Conservation (phyloP, 1,140 invertebrate species). For the Bombus confusus region DNA sequence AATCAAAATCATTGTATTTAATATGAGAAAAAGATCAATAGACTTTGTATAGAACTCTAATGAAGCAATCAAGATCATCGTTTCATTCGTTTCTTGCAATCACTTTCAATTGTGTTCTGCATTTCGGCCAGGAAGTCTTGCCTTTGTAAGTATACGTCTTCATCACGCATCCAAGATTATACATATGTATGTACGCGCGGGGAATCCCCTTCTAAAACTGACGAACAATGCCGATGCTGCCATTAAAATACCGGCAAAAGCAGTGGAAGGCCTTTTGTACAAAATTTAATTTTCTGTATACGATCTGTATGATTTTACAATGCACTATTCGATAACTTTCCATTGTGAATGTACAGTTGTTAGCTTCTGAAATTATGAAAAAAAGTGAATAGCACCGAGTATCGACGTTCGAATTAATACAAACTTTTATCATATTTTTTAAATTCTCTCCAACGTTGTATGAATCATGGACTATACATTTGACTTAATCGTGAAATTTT, state of each 20-base stretch:
- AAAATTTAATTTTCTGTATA: not conserved
- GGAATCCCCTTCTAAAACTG: not conserved
- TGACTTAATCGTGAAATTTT: too few species aligned
- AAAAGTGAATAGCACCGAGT: too few species aligned
- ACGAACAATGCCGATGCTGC: not conserved
- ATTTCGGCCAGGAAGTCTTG: not conserved
- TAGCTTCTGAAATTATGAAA: too few species aligned
- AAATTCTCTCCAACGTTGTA: too few species aligned
- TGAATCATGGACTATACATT: too few species aligned
- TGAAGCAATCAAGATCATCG: conserved; percentile 9
- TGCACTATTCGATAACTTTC: not conserved
- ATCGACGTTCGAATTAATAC: too few species aligned
- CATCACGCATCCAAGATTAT: not conserved
- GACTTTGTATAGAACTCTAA: conserved; percentile 5
- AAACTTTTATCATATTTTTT: too few species aligned
- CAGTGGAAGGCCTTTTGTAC: not conserved
- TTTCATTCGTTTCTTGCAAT: conserved; percentile 1
- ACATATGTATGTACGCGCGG: not conserved
- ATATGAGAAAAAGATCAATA: not conserved
- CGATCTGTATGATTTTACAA: not conserved
- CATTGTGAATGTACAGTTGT: too few species aligned
- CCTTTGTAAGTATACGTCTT: not conserved
- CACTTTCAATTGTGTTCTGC: conserved; percentile 10
- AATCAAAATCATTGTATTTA: not conserved
- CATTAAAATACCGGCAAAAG: not conserved